A percentile compares a stretch with the other conserved stretches of the same genome.
phyloP scores from a whole-genome alignment of 2,888 invertebrate genomes.

The Drosophila pseudotalamancana region DNA sequence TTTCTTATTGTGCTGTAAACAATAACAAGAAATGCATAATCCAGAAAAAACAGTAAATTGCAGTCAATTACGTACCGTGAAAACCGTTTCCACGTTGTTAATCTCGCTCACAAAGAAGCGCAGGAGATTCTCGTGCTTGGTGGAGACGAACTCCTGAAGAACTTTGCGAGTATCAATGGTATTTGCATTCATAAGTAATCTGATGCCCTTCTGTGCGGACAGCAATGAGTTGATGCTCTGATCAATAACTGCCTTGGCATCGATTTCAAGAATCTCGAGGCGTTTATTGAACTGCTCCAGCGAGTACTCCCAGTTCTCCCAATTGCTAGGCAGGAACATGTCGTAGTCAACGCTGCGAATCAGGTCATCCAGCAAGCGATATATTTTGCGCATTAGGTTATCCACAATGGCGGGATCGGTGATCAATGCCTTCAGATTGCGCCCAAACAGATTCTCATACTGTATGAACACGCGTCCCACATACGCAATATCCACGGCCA shows the following conservation, averaged over 20 bases:
- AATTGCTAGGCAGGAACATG: constrained; percentile 90
- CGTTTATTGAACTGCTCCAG: constrained; percentile 91
- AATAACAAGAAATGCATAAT: too few species aligned
- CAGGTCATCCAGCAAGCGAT: constrained; percentile 90
- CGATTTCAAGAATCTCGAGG: constrained; percentile 90
- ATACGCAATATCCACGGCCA: constrained; percentile 91
- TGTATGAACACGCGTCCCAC: constrained; percentile 92
- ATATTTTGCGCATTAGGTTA: constrained; percentile 92
- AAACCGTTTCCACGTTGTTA: constrained; percentile 88
- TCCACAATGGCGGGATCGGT: constrained; percentile 95
- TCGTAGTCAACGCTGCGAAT: constrained; percentile 92
- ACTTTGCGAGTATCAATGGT: constrained; percentile 90
- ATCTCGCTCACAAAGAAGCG: constrained; percentile 94
- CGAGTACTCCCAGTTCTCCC: constrained; percentile 94
- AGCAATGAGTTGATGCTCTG: constrained; percentile 92
- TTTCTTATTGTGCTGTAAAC: constrained; percentile 58
- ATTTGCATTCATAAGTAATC: constrained; percentile 91
- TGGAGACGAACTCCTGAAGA: constrained; percentile 89
- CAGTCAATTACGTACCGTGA: constrained; percentile 86
- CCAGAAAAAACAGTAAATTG: background rate
- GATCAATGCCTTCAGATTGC: constrained; percentile 93
- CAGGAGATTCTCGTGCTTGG: constrained; percentile 93
- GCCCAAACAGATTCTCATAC: constrained; percentile 95
- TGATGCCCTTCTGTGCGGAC: constrained; percentile 92
- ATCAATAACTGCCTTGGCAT: constrained; percentile 93